Conservation (phyloP, 2,797 vertebrate genomes). For the Muscicapa striata region DNA sequence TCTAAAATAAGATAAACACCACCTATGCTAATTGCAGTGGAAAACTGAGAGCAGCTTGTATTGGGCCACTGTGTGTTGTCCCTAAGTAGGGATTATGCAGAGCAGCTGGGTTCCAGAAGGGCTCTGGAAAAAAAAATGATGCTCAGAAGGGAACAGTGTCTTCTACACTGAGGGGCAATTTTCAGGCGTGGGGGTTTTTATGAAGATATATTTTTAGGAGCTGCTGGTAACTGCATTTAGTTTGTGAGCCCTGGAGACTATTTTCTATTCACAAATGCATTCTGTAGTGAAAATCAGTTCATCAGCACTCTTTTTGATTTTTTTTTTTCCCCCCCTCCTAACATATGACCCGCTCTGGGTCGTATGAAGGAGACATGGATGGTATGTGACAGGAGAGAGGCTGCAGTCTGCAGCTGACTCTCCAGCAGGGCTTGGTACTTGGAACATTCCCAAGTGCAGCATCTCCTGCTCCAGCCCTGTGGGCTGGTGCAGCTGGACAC, state of each 20-base stretch:
- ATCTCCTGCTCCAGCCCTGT: background rate
- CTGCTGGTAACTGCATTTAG: background rate
- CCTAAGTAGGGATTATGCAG: background rate
- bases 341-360: background rate
- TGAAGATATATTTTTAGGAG: background rate
- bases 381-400: background rate
- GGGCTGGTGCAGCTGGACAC: background rate
- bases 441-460: background rate
- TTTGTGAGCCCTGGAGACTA: background rate
- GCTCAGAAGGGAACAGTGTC: background rate
- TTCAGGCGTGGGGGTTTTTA: background rate
- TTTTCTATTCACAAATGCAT: background rate
- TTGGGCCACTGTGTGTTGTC: background rate
- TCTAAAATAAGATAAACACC: conserved; percentile 22
- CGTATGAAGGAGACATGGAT: background rate
- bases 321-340: background rate
- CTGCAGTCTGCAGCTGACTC: background rate
- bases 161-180: background rate
- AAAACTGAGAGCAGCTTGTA: conserved; percentile 2
- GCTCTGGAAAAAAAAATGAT: background rate
- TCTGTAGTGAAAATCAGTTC: background rate
- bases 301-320: background rate
- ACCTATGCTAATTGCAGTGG: conserved; percentile 6
- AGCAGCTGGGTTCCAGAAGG: background rate
- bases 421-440: background rate